Evolutionary conservation across 2,113 vertebrate species (phyloP), one percentile per base, ranked within the genome.

Genomic region (Oncorhynchus mykiss): DNA sequence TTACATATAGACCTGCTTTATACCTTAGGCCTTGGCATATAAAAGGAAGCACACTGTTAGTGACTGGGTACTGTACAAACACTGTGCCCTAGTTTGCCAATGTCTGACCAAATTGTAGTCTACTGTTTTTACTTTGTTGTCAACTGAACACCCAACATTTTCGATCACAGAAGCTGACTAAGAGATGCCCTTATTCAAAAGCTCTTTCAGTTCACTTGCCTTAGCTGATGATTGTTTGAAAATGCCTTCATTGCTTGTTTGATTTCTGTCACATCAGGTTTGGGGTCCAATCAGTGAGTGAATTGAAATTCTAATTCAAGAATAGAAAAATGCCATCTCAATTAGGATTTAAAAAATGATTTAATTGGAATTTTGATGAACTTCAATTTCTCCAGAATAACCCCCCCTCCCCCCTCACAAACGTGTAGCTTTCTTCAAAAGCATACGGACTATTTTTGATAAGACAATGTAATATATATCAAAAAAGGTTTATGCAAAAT

Each of bases 371-470:
- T 54, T 54, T 18, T 18, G 49, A 54, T 54, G 79, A 45, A 45
- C 39, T 45, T 54, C 1, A 54, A 16, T 45, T 45, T 45, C 39
- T 45, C 39, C 39, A 45, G 39, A 45, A 11, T 80, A 60, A 0
- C 1, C 51, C 8, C 73, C 24, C 49, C 49, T 2, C 25, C 25
- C 25, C 22, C 22, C 22, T 77, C 59, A 65, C 45, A 18, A 54
- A 18, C 49, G 27, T 67, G 51, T 75, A 59, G 54, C 54, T 59
- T 84, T 31, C 62, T 34, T 45, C 16, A 54, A 82, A 72, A 82
- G 76, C 74, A 48, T 79, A 79, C 57, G 73, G 45, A 73, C 74
- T 66, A 18, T 85, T 79, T 85, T 89, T 84, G 64, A 78, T 73
- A 82, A 82, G 66, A n/a, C 51, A 67, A 57, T 84, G 59, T 82